Evolutionary conservation across 1,140 invertebrate genomes (phyloP).

Genomic region (Dendroctonus valens): DNA sequence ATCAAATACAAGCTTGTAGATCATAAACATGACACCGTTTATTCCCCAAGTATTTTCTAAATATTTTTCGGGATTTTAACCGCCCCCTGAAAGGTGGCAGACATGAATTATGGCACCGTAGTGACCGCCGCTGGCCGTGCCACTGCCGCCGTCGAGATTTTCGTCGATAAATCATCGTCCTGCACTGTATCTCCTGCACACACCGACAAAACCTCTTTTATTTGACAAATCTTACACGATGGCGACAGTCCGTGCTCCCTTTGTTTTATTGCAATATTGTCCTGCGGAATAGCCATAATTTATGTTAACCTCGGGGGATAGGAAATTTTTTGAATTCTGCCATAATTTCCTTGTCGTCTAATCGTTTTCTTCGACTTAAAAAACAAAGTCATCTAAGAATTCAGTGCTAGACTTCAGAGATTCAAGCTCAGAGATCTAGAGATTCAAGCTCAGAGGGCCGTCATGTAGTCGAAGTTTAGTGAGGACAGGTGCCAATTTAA

Average conservation of each 20-base stretch:
- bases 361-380: too few species aligned
- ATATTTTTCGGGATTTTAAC: slow-evolving; percentile 16
- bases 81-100: slow-evolving; percentile 29
- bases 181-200: slow-evolving; percentile 35
- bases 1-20: too few species aligned
- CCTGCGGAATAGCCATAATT: slow-evolving; percentile 17
- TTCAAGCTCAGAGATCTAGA: too few species aligned
- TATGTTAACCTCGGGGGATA: slow-evolving; percentile 3
- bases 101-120: slow-evolving; percentile 35
- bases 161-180: slow-evolving; percentile 38
- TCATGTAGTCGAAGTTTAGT: too few species aligned
- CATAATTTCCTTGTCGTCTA: too few species aligned
- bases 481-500: too few species aligned
- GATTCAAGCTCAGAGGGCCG: too few species aligned
- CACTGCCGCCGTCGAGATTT: slow-evolving; percentile 37
- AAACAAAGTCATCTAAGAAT: too few species aligned
- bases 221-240: slow-evolving; percentile 39
- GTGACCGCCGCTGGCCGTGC: slow-evolving; percentile 38
- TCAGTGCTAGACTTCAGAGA: too few species aligned
- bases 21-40: neutral
- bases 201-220: slow-evolving; percentile 39
- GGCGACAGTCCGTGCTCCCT: slow-evolving; percentile 20
- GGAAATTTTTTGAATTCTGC: neutral
- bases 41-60: slow-evolving; percentile 20
- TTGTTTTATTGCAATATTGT: slow-evolving; percentile 34